Base-by-base conservation (phyloP, 2,797 vertebrate genomes). In the Fundulus diaphanus region DNA sequence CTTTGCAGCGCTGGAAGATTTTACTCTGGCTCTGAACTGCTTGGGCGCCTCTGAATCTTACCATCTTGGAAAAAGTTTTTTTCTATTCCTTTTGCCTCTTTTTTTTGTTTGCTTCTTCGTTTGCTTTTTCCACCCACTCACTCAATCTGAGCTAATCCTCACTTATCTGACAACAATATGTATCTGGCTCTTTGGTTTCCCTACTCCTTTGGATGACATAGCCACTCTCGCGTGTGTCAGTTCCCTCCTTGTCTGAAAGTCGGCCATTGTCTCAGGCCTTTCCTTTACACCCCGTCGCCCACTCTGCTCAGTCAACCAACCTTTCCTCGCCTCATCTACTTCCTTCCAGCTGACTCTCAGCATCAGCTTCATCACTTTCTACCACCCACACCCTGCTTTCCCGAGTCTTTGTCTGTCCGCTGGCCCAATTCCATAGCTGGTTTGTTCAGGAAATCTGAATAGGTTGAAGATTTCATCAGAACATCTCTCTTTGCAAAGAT, bases 331-430 rank as follows among this genome's bases (percentile, higher is more conserved):
- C 22, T 20, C 52, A 24, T 73, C 71, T 49, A 59, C 54, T 61
- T 70, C 49, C 48, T 37, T 37, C 44, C 56, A 61, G 42, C 56
- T 40, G 69, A 70, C 51, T n/a, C 70, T 57, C 70, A 31, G n/a
- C 54, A 44, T 54, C 52, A 42, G 7, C 70, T 46, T 37, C 18
- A 51, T 37, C 48, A 70, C 51, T 56, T 71, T 40, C 29, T 42
- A 29, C 69, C 51, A 54, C 69, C 69, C 69, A 71, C 49, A 63
- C 35, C 20, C 11, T 63, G 20, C 37, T 22, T 63, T 63, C 61
- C 61, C 24, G 33, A 40, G 33, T 37, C 33, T 63, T 65, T 65
- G 35, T 65, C 0, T 5, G 35, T 11, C 35, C 1, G 11, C n/a
- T 63, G 61, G 33, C 61, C 33, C 35, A 65, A 40, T 37, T 9